Evolutionary conservation across 2,113 vertebrate species (phyloP), one percentile per base, ranked within the genome.

Genomic region (Ancistrus triradiatus): DNA sequence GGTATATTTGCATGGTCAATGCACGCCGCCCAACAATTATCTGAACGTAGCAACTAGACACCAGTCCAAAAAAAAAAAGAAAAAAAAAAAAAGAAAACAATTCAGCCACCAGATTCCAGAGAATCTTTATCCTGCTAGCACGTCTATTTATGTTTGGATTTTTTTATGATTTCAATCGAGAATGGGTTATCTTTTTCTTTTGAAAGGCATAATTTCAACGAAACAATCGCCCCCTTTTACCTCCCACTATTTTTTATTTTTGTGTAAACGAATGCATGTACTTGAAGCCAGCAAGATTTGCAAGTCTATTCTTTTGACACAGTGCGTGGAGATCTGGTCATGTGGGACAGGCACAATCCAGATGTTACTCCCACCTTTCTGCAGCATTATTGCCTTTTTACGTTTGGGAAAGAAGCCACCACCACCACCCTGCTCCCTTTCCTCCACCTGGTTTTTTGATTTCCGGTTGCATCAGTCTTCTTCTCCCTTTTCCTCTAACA

Each of bases 1-100:
- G 95, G 96, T 99, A 99, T 98, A 97, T 94, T 94, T 99, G 95
- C 95, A 98, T 99, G 95, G 94, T 96, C 91, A 90, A 93, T 97
- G 96, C 96, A 98, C 95, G 96, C 93, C 94, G 91, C 95, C 95
- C 72, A 74, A 73, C 93, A 93, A 88, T 90, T 93, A 83, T 92
- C 82, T 90, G 88, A 90, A 91, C 86, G 90, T 91, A 92, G 92
- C 89, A 90, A 85, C 87, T 83, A 88, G 90, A 93, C 91, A 89
- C 84, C 84, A 85, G 82, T 69, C 66, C 53, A 66, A 66, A 59
- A 66, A 66, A 66, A 56, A 65, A 48, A 57, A 46, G 18, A 22
- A 17, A 21, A 9, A 42, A 51, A 35, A 35, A 55, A 27, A 48
- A 42, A 75, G 70, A 71, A 73, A 61, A 72, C 7, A 80, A 74